Base-by-base conservation (phyloP, 2,797 vertebrate species). In the Acanthiza pusilla region DNA sequence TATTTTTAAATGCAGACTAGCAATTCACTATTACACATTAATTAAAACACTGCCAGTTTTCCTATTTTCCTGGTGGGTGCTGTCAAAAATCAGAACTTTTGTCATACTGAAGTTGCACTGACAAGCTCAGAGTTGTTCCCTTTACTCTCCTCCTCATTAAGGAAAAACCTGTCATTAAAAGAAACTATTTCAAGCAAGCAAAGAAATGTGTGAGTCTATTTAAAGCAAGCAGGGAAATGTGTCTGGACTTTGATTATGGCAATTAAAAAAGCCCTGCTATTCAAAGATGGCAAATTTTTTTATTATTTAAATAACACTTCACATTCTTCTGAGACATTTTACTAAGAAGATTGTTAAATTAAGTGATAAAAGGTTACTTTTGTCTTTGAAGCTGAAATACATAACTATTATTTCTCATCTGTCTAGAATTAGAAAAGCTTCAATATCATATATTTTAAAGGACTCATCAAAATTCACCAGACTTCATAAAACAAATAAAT, bases 281-380 rank as follows among this genome's bases (percentile, higher is more conserved):
- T 96, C 88, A 89, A 68, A 96, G 89, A 91, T 57, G 55, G 68
- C 51, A 22, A 22, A 43, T 68, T 96, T 86, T 97, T 97, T 96
- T 95, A 96, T 96, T 96, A 93, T 95, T 97, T 94, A 96, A 98
- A 96, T 91, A 97, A 83, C 75, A 87, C 91, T 97, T 96, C 79
- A 73, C 75, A 89, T 97, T 97, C 74, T 93, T 93, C 91, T 70
- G 94, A 95, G 93, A 86, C 90, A 85, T 95, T 96, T 96, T 72
- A 67, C 65, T 78, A 67, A 92, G 77, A 91, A 95, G 89, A 84
- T 83, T 90, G 88, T 93, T 97, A 96, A 97, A 97, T 95, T 96
- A 94, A 60, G 92, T 96, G 95, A 97, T 97, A 96, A 98, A 97
- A 96, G 96, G 97, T 97, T 97, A 96, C 88, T 96, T 97, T 97